Conservation (phyloP, 1,140 invertebrate genomes). For the Ephestia elutella region DNA sequence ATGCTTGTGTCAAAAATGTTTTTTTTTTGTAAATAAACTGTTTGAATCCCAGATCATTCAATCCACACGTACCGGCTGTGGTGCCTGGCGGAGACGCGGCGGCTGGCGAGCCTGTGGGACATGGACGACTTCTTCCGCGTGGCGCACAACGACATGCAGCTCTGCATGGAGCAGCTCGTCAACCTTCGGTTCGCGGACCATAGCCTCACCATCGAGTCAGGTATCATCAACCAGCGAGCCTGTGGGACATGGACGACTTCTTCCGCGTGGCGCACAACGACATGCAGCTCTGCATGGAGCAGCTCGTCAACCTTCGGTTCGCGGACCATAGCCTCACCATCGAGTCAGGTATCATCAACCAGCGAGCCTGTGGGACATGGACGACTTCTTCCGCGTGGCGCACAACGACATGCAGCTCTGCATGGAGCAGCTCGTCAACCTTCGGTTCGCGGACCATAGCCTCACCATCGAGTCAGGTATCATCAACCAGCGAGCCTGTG, state of each 20-base stretch:
- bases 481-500: slow-evolving; percentile 60
- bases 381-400: slow-evolving; percentile 78
- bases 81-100: slow-evolving; percentile 80
- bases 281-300: slow-evolving; percentile 79
- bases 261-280: slow-evolving; percentile 78
- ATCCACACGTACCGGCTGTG: slow-evolving; percentile 84
- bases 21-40: no score
- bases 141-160: slow-evolving; percentile 79
- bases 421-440: slow-evolving; percentile 77
- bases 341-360: slow-evolving; percentile 49
- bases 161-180: slow-evolving; percentile 78
- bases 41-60: slow-evolving; percentile 78
- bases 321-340: slow-evolving; percentile 76
- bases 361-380: slow-evolving; percentile 78
- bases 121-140: slow-evolving; percentile 80
- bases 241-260: slow-evolving; percentile 83
- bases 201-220: slow-evolving; percentile 68
- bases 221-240: slow-evolving; percentile 27
- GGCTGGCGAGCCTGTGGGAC: slow-evolving; percentile 82
- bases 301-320: slow-evolving; percentile 77
- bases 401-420: slow-evolving; percentile 81
- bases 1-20: not conserved
- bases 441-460: slow-evolving; percentile 78
- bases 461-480: slow-evolving; percentile 68
- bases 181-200: slow-evolving; percentile 79